Base-by-base conservation (phyloP, 2,888 invertebrate genomes). In the Cecidostiba fungosa region DNA sequence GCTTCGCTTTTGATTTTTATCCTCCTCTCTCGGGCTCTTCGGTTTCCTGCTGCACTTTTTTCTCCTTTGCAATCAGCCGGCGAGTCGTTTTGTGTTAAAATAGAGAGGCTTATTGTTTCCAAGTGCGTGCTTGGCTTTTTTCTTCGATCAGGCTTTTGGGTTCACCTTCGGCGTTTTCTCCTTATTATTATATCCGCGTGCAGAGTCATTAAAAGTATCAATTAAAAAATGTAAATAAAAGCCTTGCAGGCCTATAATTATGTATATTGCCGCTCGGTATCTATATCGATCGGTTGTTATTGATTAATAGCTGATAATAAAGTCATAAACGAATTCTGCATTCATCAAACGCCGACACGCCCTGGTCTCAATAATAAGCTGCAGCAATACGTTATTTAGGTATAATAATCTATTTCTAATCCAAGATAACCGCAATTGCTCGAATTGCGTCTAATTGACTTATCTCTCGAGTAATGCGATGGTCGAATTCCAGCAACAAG, bases 31-130 rank as follows among this genome's bases (percentile, higher is more conserved):
- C 26, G 29, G 3, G 26, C 26, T 26, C 23, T 62, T 66, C 66
- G 16, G 23, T 5, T 73, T 81, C 73, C 73, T 81, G 73, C 19
- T 59, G 39, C 19, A 23, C 39, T 73, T 72, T 81, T 39, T 59
- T 29, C 8, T 36, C 5, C 16, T 62, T 1, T 62, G 23, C 54
- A 19, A 23, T 14, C 39, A 77, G 10, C 10, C n/a, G 19, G 43
- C 43, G 12, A 47, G 6, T 2, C 62, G 23, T 43, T 43, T 43
- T 10, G 43, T 10, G 12, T 43, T 8, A 8, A 8, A 3, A 4
- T 39, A 8, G 0, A 8, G 10, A 39, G 39, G 39, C 39, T 39
- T 8, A 12, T 43, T 43, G 10, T 12, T 10, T 43, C 43, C 0
- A 32, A 32, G 12, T 12, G 43, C 12, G 43, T 43, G 43, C 12